These are phyloP conservation scores for Copidosoma aretas DNA, from an alignment of 2,888 invertebrate genomes.

Conservation along the genomic window DNA sequence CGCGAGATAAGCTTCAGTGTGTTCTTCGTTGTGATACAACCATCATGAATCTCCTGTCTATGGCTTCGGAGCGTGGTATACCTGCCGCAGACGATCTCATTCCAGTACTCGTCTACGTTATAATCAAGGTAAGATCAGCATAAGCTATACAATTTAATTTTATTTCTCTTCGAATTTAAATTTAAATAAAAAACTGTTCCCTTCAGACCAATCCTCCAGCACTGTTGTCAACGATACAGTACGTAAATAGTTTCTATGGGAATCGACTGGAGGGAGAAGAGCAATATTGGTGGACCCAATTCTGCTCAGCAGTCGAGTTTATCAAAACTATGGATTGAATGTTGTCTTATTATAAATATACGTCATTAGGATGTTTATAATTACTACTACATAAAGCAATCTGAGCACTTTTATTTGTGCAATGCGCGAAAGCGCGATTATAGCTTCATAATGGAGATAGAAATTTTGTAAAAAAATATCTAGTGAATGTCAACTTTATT, in stretches of 20 bases:
- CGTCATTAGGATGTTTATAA: conserved; percentile 25
- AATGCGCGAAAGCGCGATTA: conserved; percentile 7
- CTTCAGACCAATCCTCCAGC: conserved; percentile 90
- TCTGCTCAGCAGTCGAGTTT: conserved; percentile 94
- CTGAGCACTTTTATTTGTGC: conserved; percentile 28
- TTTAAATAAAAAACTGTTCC: conserved; percentile 11
- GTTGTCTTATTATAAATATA: conserved; percentile 42
- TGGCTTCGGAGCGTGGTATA: conserved; percentile 78
- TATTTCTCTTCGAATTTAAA: not conserved
- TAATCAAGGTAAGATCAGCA: conserved; percentile 77
- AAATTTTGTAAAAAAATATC: conserved; percentile 23
- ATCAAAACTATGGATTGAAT: conserved; percentile 97
- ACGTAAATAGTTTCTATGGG: conserved; percentile 91
- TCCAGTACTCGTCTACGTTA: conserved; percentile 94
- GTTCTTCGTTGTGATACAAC: conserved; percentile 88
- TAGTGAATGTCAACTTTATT: conserved; percentile 17
- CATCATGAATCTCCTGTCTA: conserved; percentile 90
- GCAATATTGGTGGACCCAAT: conserved; percentile 98
- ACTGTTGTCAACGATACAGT: conserved; percentile 92
- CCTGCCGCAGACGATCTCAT: conserved; percentile 95
- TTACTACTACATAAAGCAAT: conserved; percentile 34
- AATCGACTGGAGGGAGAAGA: conserved; percentile 86
- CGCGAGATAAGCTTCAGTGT: conserved; percentile 84
- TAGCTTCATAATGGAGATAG: conserved; percentile 1
- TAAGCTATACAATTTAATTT: not conserved